These are phyloP conservation scores for Dipus sagitta DNA, from an alignment of 2,797 vertebrate species.

Conservation along the genomic window DNA sequence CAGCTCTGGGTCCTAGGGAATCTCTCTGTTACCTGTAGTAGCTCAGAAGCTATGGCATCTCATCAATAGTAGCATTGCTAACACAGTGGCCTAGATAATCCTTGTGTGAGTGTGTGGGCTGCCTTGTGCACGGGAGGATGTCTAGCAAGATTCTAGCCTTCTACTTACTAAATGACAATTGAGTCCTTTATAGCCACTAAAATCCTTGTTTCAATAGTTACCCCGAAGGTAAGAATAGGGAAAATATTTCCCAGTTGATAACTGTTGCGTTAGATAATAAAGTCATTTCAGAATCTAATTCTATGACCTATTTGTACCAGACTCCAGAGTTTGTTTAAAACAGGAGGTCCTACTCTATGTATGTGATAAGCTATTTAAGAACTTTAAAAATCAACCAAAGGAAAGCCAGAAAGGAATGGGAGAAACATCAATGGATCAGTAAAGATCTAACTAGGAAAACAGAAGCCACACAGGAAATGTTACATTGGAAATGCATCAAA, in stretches of 20 bases:
- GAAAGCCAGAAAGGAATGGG: not conserved
- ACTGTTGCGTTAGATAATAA: not conserved
- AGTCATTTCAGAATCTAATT: not conserved
- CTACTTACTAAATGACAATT: not conserved
- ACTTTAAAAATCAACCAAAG: constrained; percentile 24
- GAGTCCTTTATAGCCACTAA: not conserved
- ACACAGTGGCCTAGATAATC: not conserved
- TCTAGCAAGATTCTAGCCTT: not conserved
- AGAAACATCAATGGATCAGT: not conserved
- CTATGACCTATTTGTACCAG: not conserved
- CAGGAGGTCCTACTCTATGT: not conserved
- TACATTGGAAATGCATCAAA: not conserved
- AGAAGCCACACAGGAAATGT: not conserved
- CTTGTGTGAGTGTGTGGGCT: not conserved
- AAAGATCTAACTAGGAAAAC: not conserved
- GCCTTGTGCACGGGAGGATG: not conserved
- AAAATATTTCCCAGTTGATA: not conserved
- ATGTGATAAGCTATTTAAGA: not conserved
- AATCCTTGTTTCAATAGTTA: not conserved
- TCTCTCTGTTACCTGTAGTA: not conserved
- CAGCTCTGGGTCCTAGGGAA: not conserved
- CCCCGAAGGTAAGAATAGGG: not conserved
- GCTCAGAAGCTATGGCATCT: not conserved
- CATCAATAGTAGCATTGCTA: not conserved
- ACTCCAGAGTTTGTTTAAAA: not conserved